These are phyloP conservation scores for Toxostoma redivivum DNA, from an alignment of 2,113 vertebrate species.

Conservation along the genomic window DNA sequence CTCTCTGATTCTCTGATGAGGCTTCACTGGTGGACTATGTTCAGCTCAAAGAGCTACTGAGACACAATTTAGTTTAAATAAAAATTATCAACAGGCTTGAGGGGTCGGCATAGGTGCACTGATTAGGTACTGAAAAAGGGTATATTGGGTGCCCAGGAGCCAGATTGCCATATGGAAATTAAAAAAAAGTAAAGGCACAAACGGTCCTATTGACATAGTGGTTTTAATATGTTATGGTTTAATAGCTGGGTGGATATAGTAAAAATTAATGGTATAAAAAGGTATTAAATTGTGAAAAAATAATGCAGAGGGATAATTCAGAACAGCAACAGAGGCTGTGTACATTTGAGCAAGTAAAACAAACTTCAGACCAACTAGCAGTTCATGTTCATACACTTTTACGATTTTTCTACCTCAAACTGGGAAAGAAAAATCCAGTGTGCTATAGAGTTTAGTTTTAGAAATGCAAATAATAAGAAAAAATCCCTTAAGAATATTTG, in stretches of 20 bases:
- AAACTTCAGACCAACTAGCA: not conserved
- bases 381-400: not conserved
- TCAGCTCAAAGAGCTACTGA: not conserved
- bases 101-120: not conserved
- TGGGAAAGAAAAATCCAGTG: not conserved
- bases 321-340: not conserved
- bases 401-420: not conserved
- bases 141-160: not conserved
- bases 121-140: not conserved
- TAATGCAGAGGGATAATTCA: not conserved
- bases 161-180: not conserved
- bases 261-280: not conserved
- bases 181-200: not conserved
- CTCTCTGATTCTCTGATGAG: not conserved
- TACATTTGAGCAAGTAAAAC: not conserved
- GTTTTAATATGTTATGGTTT: not conserved
- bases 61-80: not conserved
- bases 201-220: not conserved
- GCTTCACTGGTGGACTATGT: not conserved
- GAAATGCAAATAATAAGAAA: not conserved
- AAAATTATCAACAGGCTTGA: not conserved
- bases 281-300: not conserved
- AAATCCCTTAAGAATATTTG: not conserved
- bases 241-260: not conserved
- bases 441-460: not conserved